Evolutionary conservation across 2,113 vertebrate species (phyloP), one percentile per base, ranked within the genome.

Genomic region (Corythoichthys haematopterus): DNA sequence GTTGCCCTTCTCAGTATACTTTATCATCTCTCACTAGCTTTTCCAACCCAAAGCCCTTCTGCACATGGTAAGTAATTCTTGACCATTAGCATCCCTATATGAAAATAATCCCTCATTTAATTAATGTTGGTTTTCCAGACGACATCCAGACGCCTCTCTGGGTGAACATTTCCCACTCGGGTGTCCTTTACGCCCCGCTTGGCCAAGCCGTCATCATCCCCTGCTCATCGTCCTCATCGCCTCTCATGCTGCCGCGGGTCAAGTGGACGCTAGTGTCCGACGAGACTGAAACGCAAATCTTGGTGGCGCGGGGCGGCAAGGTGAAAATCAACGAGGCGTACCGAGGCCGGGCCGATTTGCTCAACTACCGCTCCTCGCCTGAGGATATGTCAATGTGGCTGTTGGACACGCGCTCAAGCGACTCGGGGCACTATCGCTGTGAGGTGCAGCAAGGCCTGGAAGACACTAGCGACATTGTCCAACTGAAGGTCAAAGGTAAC

Each of bases 361-460:
- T 93, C 3, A 90, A 93, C 81, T 95, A 95, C 69, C 91, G 89
- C 0, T 90, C 85, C 14, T 92, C 88, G 0, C 88, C 90, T 45
- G 88, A 89, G 14, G 92, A 98, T 1, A 88, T 92, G 28, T 93
- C 95, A 0, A 90, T 98, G 71, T 88, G 86, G 80, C 81, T 99
- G 71, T 92, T 89, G 5, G 89, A 92, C 61, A 84, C 98, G 70
- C 91, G 91, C 1, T 90, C 92, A 85, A 95, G 91, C 2, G 97
- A 99, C 88, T 94, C 95, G 0, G 96, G 95, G 0, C 83, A 96
- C 81, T 98, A 98, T 84, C 94, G 94, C 85, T 98, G 97, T 0
- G 92, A 96, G 47, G 95, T 97, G 69, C 96, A 98, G 85, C 93
- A 94, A 0, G 96, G 94, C 64, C 93, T 99, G 33, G 96, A 98